These are phyloP conservation scores for Cygnus olor DNA, from an alignment of 2,797 vertebrate species.

Conservation along the genomic window DNA sequence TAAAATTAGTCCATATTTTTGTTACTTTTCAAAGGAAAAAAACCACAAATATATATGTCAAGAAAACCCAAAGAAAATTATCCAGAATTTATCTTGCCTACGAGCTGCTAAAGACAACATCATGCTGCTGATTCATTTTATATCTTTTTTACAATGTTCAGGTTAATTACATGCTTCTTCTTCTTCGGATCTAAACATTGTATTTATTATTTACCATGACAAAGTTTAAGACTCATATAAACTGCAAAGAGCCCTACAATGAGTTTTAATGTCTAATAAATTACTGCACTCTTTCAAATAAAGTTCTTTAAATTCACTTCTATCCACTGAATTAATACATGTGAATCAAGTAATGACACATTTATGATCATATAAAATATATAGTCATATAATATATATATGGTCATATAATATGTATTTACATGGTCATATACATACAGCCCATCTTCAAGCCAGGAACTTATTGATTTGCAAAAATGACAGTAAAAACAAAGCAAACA, in stretches of 20 bases:
- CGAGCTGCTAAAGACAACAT: not conserved
- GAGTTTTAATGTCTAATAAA: not conserved
- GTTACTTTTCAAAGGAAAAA: not conserved
- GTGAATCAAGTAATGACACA: not conserved
- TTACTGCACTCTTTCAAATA: not conserved
- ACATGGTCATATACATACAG: not conserved
- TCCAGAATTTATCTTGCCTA: not conserved
- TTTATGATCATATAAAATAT: not conserved
- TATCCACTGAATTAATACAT: accelerated
- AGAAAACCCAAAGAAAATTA: not conserved
- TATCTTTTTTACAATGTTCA: too few relatives aligned
- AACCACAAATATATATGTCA: not conserved
- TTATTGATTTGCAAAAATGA: not conserved
- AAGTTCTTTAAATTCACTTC: not conserved
- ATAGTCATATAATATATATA: not conserved
- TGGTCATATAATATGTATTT: not conserved
- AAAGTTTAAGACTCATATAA: not conserved
- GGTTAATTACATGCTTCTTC: not conserved
- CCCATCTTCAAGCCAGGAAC: not conserved
- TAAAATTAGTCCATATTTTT: not conserved
- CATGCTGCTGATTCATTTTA: not conserved
- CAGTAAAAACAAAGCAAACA: not conserved
- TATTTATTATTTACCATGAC: not conserved
- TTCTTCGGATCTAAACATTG: not conserved
- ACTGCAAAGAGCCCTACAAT: not conserved